These are phyloP conservation scores for Polylopha cassiicola DNA, from an alignment of 2,888 invertebrate genomes.

Conservation along the genomic window DNA sequence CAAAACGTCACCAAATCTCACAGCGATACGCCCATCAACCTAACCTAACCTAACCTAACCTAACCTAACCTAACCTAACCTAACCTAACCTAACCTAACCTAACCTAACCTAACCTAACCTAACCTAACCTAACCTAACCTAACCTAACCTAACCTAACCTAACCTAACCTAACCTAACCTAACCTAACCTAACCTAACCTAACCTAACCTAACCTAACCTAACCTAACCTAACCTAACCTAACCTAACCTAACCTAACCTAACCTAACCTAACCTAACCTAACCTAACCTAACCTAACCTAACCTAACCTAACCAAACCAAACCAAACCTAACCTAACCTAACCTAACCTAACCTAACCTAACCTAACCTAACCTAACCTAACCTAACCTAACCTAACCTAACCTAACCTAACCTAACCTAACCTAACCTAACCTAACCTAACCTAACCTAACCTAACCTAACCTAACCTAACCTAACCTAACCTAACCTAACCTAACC, in stretches of 20 bases:
- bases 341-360: slow-evolving; percentile 12
- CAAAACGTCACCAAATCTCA: too few relatives aligned
- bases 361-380: slow-evolving; percentile 10
- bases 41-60: not conserved
- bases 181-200: slow-evolving; percentile 19
- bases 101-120: slow-evolving; percentile 18
- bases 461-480: slow-evolving; percentile 15
- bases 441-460: slow-evolving; percentile 10
- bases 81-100: slow-evolving; percentile 9
- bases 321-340: slow-evolving; percentile 13
- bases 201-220: slow-evolving; percentile 20
- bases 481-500: slow-evolving; percentile 14
- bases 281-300: slow-evolving; percentile 14
- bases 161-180: slow-evolving; percentile 14
- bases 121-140: slow-evolving; percentile 17
- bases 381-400: slow-evolving; percentile 12
- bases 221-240: slow-evolving; percentile 20
- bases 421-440: slow-evolving; percentile 9
- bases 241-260: slow-evolving; percentile 13
- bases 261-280: slow-evolving; percentile 13
- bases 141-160: slow-evolving; percentile 13
- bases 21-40: too few relatives aligned
- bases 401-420: slow-evolving; percentile 11
- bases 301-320: slow-evolving; percentile 16
- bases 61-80: slow-evolving; percentile 2